Evolutionary conservation across 2,888 invertebrate genomes (phyloP).

Genomic region (Nemoura dubitans): DNA sequence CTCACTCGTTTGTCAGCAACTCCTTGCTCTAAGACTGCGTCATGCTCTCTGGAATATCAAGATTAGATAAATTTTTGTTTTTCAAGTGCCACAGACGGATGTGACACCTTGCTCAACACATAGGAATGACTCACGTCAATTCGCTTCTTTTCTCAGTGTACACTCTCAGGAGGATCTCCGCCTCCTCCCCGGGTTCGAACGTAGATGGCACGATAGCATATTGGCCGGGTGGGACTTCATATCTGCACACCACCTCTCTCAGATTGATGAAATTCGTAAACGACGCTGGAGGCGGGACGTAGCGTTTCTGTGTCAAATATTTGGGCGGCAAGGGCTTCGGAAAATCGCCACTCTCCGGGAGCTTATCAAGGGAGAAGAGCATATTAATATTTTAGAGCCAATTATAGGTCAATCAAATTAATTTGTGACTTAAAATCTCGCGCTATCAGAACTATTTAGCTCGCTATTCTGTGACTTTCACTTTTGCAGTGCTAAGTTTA

Average conservation of each 20-base stretch:
- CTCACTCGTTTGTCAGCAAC: constrained; percentile 17
- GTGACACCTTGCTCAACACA: neutral
- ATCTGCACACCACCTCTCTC: constrained; percentile 65
- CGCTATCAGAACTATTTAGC: no score
- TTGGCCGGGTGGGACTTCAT: constrained; percentile 64
- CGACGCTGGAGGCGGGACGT: constrained; percentile 61
- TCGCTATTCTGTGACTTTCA: no score
- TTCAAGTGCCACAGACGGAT: neutral
- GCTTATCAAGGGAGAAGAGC: constrained; percentile 46
- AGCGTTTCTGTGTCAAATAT: constrained; percentile 65
- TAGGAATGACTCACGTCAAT: constrained; percentile 53
- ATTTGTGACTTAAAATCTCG: no score
- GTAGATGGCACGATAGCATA: constrained; percentile 68
- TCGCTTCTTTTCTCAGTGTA: constrained; percentile 61
- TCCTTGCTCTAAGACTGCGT: neutral
- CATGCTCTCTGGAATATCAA: constrained; percentile 31
- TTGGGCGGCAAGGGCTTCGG: constrained; percentile 59
- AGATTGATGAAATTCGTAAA: constrained; percentile 62
- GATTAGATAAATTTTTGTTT: neutral
- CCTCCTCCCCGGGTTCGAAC: constrained; percentile 65
- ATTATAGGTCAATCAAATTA: no score
- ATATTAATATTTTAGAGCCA: no score
- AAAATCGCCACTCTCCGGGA: constrained; percentile 55
- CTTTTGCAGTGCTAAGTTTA: no score
- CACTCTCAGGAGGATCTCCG: constrained; percentile 66